Evolutionary conservation across 2,113 vertebrate species (phyloP), one percentile per base, ranked within the genome.

Genomic region (Bubalus kerabau): DNA sequence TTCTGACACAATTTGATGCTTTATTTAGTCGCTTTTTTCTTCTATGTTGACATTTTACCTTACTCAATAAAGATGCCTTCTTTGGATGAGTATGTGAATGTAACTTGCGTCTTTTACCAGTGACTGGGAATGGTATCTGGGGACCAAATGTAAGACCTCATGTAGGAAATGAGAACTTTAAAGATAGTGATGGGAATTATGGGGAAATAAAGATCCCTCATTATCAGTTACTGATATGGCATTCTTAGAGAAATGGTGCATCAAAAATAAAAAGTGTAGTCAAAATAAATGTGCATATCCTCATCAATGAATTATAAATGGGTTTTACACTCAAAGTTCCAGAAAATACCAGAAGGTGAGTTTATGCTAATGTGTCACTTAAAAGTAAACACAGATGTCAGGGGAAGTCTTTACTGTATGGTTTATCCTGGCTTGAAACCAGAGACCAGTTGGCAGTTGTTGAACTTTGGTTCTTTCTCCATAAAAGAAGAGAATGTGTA

Each of bases 381-480:
- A 32, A 81, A 32, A 90, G 71, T 80, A 67, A 92, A 87, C 64
- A 67, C 30, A 82, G 56, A 56, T 90, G 36, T n/a, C 81, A 30
- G 57, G 7, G 10, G 36, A 87, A 95, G n/a, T 14, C 48, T 62
- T 48, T 81, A 64, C 48, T 94, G 28, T 32, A 28, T 23, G 46
- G 43, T 62, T 87, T 62, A 46, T 57, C 21, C 48, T 95, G 83
- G 40, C 54, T 67, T 78, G 78, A 78, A 80, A 74, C 56, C 90
- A 78, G 54, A 91, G 52, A 46, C 36, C 67, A 84, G 0, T 0
- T 64, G 59, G 83, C 62, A 91, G 56, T 89, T 87, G 50, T n/a
- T 96, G 95, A 93, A 93, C 90, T 97, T 95, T 93, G 82, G 21
- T 15, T 91, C 82, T 94, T 60, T 30, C 28, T 93, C 54, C 6